Conservation (phyloP, 1,140 invertebrate genomes). For the Galleria mellonella region DNA sequence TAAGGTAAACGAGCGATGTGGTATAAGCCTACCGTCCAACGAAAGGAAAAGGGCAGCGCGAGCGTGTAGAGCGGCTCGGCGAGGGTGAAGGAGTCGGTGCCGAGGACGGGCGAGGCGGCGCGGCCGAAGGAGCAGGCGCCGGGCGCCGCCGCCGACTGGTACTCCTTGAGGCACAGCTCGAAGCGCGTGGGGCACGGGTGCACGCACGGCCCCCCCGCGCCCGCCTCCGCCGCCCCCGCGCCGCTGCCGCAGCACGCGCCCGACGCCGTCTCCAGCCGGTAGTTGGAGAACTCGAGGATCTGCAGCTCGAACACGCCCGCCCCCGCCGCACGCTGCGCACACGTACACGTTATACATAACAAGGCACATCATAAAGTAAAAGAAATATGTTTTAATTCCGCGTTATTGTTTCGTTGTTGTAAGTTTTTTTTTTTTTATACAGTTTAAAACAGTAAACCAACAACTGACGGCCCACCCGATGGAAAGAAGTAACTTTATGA, state of each 20-base stretch:
- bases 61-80: conserved; percentile 85
- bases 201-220: conserved; percentile 78
- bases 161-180: conserved; percentile 92
- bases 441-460: too few relatives aligned
- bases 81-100: conserved; percentile 90
- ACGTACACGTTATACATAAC: background rate
- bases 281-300: conserved; percentile 91
- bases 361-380: background rate
- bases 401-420: too few relatives aligned
- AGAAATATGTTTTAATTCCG: too few relatives aligned
- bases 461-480: too few relatives aligned
- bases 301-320: conserved; percentile 94
- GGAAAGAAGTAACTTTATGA: too few relatives aligned
- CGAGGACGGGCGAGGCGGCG: conserved; percentile 87
- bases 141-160: conserved; percentile 88
- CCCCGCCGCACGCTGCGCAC: conserved; percentile 78
- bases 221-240: conserved; percentile 78
- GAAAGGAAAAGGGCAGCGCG: conserved; percentile 89
- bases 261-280: conserved; percentile 84
- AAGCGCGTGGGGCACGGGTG: conserved; percentile 88
- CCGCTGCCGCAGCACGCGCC: conserved; percentile 87
- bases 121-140: conserved; percentile 94
- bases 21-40: conserved; percentile 87
- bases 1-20: too few relatives aligned
- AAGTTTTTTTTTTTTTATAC: too few relatives aligned